Base-by-base conservation (phyloP, 2,113 vertebrate species). In the Drymodes brunneopygia region DNA sequence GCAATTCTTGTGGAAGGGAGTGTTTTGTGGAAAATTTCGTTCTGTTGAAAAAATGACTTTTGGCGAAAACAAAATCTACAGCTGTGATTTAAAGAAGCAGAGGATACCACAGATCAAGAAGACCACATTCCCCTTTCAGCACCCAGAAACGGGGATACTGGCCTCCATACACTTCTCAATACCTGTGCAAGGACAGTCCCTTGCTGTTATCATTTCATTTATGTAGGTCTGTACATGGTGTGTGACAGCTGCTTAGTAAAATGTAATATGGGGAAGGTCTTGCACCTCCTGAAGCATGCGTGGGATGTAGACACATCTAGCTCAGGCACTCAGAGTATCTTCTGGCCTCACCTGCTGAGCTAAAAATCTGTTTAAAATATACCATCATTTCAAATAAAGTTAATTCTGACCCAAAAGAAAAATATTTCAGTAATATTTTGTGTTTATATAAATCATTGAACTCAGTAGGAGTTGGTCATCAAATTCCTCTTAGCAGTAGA, bases 301-400 rank as follows among this genome's bases (percentile, higher is more conserved):
- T 19, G 48, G 57, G 25, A 50, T 29, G 6, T 65, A 79, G 58
- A 40, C 15, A 70, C 14, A 48, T 35, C 38, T 23, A 40, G 31
- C 19, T 81, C 48, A 74, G 72, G 18, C 4, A 2, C 19, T 81
- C 47, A 31, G 40, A 35, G 13, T 42, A 60, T 56, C 54, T 79
- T 24, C 69, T 72, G 40, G 83, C 7, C 45, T 78, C 38, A 82
- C 17, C 44, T 88, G n/a, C 50, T 90, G 71, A 88, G n/a, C 7
- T 65, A 38, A 79, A 69, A 29, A 44, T n/a, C 36, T 96, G 20
- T 35, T 88, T 85, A 70, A 88, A 95, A 79, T 51, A 65, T 15
- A 72, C 15, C 40, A 44, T 14, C 2, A 44, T 79, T 91, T 54
- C 15, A 40, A 64, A 71, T n/a, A 38, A 86, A 84, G 36, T 42